Base-by-base conservation (phyloP, 2,888 invertebrate species). In the Dione vanillae region DNA sequence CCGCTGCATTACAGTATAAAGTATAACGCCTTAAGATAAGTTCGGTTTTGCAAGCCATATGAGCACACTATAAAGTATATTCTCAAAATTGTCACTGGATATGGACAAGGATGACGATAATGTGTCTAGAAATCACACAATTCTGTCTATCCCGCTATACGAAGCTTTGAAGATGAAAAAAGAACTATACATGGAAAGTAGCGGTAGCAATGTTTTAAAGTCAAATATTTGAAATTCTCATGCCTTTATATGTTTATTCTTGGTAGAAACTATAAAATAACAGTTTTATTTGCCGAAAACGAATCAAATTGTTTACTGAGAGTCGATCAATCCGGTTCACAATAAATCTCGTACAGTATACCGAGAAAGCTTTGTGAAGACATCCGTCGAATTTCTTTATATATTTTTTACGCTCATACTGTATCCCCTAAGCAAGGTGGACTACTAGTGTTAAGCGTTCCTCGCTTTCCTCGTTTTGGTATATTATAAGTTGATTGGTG, bases 241-340 rank as follows among this genome's bases (percentile, higher is more conserved):
- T 9, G 6, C 35, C 10, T 45, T 45, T 61, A 43, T 40, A 37
- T 45, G 27, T 14, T 14, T 43, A 20, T 71, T 71, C 71, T 40
- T 51, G 68, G 68, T 65, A 71, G 56, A 61, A 71, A 71, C 68
- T 69, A 71, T 65, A 65, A 68, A 71, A 65, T 68, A 69, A 69
- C 68, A 65, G 64, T 69, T 69, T 69, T 69, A 69, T 69, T 69
- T 65, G 54, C 58, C 40, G 41, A 56, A 65, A 65, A 65, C 45
- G 43, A 71, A 71, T 72, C 52, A 72, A 70, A 72, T 56, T 58
- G 67, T 62, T 67, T 67, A 69, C 62, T 69, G 67, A 65, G 43
- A 64, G 58, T 64, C 72, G 70, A 70, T 65, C 70, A 67, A 72
- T 70, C 72, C 67, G 64, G 62, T 47, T 11, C 45, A 62, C 67